Conservation (phyloP, 2,888 invertebrate genomes). For the Cheilosia vernalis region DNA sequence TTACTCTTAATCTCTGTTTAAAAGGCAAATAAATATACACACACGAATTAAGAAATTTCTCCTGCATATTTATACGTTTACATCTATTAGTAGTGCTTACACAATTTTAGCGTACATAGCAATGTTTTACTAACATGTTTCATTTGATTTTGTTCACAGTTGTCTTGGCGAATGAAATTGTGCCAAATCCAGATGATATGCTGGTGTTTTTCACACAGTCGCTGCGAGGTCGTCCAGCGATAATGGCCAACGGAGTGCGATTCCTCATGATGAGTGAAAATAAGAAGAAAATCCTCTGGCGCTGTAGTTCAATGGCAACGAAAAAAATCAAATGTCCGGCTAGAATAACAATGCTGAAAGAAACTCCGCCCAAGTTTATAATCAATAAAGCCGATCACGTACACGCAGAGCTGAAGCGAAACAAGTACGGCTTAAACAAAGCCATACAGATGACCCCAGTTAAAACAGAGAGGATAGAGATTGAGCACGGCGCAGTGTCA, state of each 20-base stretch:
- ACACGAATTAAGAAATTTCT: slow-evolving; percentile 28
- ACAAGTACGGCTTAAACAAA: slow-evolving; percentile 82
- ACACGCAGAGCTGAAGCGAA: slow-evolving; percentile 83
- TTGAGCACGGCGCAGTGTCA: slow-evolving; percentile 67
- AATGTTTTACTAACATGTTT: slow-evolving; percentile 52
- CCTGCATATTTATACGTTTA: slow-evolving; percentile 15
- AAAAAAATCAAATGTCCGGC: slow-evolving; percentile 83
- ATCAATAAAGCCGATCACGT: slow-evolving; percentile 82
- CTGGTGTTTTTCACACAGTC: slow-evolving; percentile 83
- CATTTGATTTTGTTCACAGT: slow-evolving; percentile 77
- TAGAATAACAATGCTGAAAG: slow-evolving; percentile 83
- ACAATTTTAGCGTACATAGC: background rate
- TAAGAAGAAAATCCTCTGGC: slow-evolving; percentile 83
- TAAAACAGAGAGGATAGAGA: slow-evolving; percentile 77
- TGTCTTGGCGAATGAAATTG: slow-evolving; percentile 81
- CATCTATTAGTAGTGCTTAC: background rate
- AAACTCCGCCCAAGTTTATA: slow-evolving; percentile 82
- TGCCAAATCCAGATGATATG: slow-evolving; percentile 81
- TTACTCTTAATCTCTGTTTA: slow-evolving; percentile 43
- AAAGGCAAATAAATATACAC: slow-evolving; percentile 23
- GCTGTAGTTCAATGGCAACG: slow-evolving; percentile 83
- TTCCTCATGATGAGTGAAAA: slow-evolving; percentile 84
- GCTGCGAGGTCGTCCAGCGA: slow-evolving; percentile 82
- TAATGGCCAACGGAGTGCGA: slow-evolving; percentile 83
- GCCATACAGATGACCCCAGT: slow-evolving; percentile 75